Base-by-base conservation (phyloP, 2,113 vertebrate species). In the Dolichallabes microphthalmus region DNA sequence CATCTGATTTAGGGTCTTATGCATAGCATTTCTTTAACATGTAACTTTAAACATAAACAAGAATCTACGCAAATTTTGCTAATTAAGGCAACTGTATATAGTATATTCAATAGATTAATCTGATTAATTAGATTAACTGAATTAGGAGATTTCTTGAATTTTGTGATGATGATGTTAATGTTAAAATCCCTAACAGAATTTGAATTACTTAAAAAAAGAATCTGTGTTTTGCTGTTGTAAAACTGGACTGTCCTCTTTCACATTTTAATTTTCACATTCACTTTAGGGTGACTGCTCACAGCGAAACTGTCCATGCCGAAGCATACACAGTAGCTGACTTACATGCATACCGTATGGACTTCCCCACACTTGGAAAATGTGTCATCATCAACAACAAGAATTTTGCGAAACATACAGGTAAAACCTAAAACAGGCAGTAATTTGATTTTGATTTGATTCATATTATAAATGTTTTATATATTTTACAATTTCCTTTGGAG, bases 331-430 rank as follows among this genome's bases (percentile, higher is more conserved):
- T 0, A 14, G 58, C 30, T 27, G 82, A 91, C 80, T 50, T 4
- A n/a, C 87, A 87, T 68, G 61, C 58, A 30, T 97, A 97, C 85
- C 94, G 91, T 87, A 95, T 95, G 94, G 94, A 96, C 90, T 95
- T 94, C 86, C 93, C 94, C 50, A 92, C 93, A 86, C 92, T 95
- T 91, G 96, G 96, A 4, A 32, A 93, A 12, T 97, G 96, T 76
- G 0, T 97, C 74, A 94, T 97, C 84, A 94, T 97, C 90, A 97
- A 97, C 90, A 97, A 97, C 87, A 97, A 97, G 91, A 96, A 96
- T 87, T 97, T 97, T 86, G 55, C 93, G 12, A 87, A 50, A 76
- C 20, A 2, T 0, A 96, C 95, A 0, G 93, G 96, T 97, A 71
- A 57, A 69, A 66, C 17, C 1, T n/a, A 11, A 10, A 81, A 22